phyloP scores from a whole-genome alignment of 1,140 invertebrate genomes.

The Hermatobates lingyangjiaoensis region DNA sequence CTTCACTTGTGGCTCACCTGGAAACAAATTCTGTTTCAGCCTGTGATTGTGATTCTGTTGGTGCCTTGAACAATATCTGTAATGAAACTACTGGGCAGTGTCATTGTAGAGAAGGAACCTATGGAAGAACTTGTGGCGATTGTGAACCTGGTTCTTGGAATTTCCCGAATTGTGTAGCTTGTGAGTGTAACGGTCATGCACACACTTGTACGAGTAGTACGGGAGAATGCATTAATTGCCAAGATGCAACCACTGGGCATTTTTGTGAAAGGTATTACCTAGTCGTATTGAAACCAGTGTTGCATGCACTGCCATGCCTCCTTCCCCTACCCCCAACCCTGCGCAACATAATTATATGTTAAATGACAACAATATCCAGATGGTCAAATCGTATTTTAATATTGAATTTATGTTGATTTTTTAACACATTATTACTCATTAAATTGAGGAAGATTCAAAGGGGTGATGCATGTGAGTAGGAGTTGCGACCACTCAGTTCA shows the following conservation, averaged over 20 bases:
- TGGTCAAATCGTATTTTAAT: no score
- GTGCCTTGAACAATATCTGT: conserved; percentile 88
- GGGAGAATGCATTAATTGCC: conserved; percentile 79
- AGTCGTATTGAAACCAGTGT: no score
- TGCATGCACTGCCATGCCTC: no score
- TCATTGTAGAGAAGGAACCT: conserved; percentile 81
- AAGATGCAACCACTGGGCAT: conserved; percentile 69
- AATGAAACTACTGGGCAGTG: conserved; percentile 83
- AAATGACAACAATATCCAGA: no score
- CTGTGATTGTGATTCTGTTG: conserved; percentile 90
- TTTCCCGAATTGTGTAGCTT: conserved; percentile 85
- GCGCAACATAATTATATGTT: no score
- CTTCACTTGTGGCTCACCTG: no score
- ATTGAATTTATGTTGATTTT: no score
- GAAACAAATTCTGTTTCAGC: conserved; percentile 26
- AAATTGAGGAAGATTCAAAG: no score
- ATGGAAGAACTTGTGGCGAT: conserved; percentile 80
- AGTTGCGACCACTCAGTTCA: no score
- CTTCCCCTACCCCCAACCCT: no score
- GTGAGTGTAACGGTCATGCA: conserved; percentile 93
- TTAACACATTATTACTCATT: no score
- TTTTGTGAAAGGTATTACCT: conserved; percentile 53
- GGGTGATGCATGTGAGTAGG: no score
- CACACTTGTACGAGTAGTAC: conserved; percentile 79
- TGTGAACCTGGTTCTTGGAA: conserved; percentile 91